These are phyloP conservation scores for Salminus brasiliensis DNA, from an alignment of 2,113 vertebrate genomes.

Conservation along the genomic window DNA sequence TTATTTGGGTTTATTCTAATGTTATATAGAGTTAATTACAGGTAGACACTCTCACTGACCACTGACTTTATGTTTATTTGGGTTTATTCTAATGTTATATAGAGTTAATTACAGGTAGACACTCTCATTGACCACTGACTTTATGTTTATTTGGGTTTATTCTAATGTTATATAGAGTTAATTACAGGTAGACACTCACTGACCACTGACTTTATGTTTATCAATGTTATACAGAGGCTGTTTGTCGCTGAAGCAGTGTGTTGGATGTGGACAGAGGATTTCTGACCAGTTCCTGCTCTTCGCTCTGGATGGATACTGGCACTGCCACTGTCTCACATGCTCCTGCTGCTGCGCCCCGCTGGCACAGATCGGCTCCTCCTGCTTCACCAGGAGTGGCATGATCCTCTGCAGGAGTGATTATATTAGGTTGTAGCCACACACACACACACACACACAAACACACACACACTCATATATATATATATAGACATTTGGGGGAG, in stretches of 20 bases:
- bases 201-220: neutral
- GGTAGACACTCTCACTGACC: too few relatives aligned
- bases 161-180: too few relatives aligned
- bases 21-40: too few relatives aligned
- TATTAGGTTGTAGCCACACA: constrained; percentile 12
- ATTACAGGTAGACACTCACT: too few relatives aligned
- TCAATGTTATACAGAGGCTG: constrained; percentile 4
- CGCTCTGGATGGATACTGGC: constrained; percentile 43
- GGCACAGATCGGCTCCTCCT: constrained; percentile 52
- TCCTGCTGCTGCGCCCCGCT: constrained; percentile 80
- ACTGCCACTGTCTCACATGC: constrained; percentile 74
- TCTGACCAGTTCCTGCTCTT: constrained; percentile 40
- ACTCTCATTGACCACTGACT: too few relatives aligned
- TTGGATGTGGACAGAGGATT: constrained; percentile 41
- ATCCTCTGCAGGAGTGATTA: constrained; percentile 46
- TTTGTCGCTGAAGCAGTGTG: constrained; percentile 15
- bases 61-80: too few relatives aligned
- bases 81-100: too few relatives aligned
- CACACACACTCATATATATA: too few relatives aligned
- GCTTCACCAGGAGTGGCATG: constrained; percentile 40
- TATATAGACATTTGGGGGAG: too few relatives aligned
- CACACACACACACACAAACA: neutral
- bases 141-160: too few relatives aligned
- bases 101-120: too few relatives aligned
- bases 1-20: too few relatives aligned